Evolutionary conservation across 1,140 invertebrate species (phyloP), one percentile per base, ranked within the genome.

Genomic region (Drosophila mauritiana): DNA sequence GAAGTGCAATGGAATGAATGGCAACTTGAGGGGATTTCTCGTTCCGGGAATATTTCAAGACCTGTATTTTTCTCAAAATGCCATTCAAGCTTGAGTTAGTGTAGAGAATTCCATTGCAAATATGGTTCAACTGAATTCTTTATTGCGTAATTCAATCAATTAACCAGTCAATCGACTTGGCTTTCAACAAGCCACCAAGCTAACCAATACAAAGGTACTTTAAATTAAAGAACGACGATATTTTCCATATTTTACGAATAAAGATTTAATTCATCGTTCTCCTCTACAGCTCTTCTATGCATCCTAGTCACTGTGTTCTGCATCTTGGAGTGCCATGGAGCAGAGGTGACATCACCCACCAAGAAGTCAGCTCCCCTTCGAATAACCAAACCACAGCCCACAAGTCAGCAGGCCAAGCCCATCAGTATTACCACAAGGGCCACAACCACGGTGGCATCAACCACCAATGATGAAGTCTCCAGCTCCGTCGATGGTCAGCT

Each of bases 361-460:
- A 89, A 74, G 51, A 89, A 69, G 15, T 57, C 84, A 2, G 20
- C 67, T 15, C 64, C 77, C 13, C 37, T 89, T 34, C 84, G 84
- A 10, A 88, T 88, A 54, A 88, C 84, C 13, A 88, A 84, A 27
- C 84, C 84, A 15, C 84, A 89, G n/a, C 80, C 84, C 4, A 64
- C 76, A 58, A 37, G 51, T 46, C 56, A 68, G 55, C 69, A 75
- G 37, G 40, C 42, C 34, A 70, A 48, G 56, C 46, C 62, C 39
- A 54, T 27, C 39, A 62, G 42, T 46, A 65, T 55, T 17, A 51
- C 75, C 40, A 56, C 72, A 46, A 79, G 43, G 52, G 43, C 69
- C 17, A 45, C 79, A 54, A 25, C 61, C 31, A 75, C 58, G 48
- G 17, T 46, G 45, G 12, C 51, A 8, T 20, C 69, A n/a, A 79